Base-by-base conservation (phyloP, 2,797 vertebrate species). In the Enteromius afrohamiltoni region DNA sequence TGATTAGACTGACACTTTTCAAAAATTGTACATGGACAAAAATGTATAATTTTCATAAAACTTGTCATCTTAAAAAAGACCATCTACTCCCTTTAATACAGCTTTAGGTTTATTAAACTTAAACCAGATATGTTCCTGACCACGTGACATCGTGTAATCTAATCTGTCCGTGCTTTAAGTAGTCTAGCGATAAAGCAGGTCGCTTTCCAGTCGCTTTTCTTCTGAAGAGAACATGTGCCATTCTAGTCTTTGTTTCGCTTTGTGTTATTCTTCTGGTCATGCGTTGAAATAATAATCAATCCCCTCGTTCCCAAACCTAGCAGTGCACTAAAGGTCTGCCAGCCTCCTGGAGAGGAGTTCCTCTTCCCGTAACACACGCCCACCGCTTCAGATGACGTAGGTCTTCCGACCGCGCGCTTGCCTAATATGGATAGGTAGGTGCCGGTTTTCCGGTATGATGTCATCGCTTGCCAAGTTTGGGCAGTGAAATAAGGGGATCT, bases 311-410 rank as follows among this genome's bases (percentile, higher is more conserved):
- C 17, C n/a, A 16, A 26, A 55, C 47, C 2, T 23, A 42, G 42
- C 5, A 71, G 21, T 3, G 40, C 75, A 21, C 6, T 53, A 29
- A 21, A 58, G 6, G 65, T 34, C 23, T 55, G 51, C 14, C 76
- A 74, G 53, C 17, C 3, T 64, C 76, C 65, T 71, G 67, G 42
- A 84, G 81, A 49, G 83, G 85, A 81, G 60, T 83, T 47, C 88
- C 90, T 88, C 85, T 95, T 95, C 93, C 93, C 89, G 94, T 92
- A 94, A 94, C 0, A 85, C 91, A 89, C 92, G 90, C 93, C 94
- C 74, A 86, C 90, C 77, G 21, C 37, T n/a, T 47, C 34, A 3
- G 21, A 80, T 93, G 93, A 94, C 93, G 93, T 88, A 26, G 23
- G 5, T 89, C 89, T 91, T 92, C 91, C 91, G 92, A 93, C 86